phyloP scores from a whole-genome alignment of 1,140 invertebrate species.

The Microplitis mediator region DNA sequence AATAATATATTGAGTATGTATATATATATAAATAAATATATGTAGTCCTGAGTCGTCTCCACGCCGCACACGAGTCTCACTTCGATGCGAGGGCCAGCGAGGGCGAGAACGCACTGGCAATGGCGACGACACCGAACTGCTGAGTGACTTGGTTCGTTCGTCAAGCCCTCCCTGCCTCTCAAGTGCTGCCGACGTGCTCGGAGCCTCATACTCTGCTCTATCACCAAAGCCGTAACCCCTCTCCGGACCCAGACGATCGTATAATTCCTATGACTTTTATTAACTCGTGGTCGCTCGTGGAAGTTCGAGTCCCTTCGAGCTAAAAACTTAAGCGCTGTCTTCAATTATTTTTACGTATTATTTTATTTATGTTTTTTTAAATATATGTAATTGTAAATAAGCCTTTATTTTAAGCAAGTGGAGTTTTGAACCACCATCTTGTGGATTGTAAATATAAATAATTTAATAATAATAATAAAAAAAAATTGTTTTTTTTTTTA shows the following conservation, averaged over 20 bases:
- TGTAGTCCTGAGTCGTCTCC: constrained; percentile 17
- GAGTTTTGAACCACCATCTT: neutral
- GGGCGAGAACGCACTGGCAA: constrained; percentile 57
- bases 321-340: no score
- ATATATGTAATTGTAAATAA: no score
- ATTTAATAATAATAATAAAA: no score
- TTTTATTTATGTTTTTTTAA: no score
- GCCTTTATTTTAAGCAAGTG: no score
- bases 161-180: constrained; percentile 58
- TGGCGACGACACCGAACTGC: constrained; percentile 57
- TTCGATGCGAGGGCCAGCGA: constrained; percentile 30
- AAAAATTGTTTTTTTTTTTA: no score
- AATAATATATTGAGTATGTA: neutral
- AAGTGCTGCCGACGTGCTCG: constrained; percentile 46
- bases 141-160: constrained; percentile 46
- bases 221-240: neutral
- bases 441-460: neutral
- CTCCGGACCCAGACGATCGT: no score
- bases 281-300: no score
- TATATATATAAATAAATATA: constrained; percentile 3
- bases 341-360: no score
- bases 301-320: no score
- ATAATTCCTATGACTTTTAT: no score
- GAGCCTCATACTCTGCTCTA: neutral
- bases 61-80: constrained; percentile 30